Evolutionary conservation across 2,797 vertebrate genomes (phyloP), one percentile per base, ranked within the genome.

Genomic region (Eutrigla gurnardus): DNA sequence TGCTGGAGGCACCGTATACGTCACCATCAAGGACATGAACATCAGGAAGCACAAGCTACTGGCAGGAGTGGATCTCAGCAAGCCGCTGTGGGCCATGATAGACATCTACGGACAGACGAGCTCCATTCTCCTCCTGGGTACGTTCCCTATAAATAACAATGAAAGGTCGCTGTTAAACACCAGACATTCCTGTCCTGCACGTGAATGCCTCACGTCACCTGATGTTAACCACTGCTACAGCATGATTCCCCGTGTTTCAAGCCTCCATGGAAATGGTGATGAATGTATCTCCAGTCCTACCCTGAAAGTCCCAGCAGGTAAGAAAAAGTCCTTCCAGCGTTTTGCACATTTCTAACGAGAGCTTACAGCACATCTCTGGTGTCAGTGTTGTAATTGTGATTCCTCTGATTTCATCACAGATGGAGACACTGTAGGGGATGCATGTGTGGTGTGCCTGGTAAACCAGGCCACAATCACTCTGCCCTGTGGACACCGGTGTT

Each of bases 31-130:
- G 25, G 25, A 25, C 25, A 25, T 25, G 18, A 47, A 54, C 0
- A 18, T 25, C 1, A 25, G 25, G 25, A 25, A 33, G 2, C 7
- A 4, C 0, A 72, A 81, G 60, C 52, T 95, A 7, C 58, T 84
- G 4, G 8, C 7, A 0, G 80, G 83, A 0, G 74, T 96, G 68
- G 78, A 90, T 10, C 1, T 92, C 50, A 69, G 61, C 0, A 13
- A 36, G 36, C 95, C 93, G 0, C 89, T 96, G 57, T 97, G 96
- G 96, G 95, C 94, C 2, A 88, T 97, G 81, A 88, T 97, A 15
- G 96, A 97, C 12, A 33, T 97, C 63, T 97, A 97, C 0, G 96
- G 96, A 25, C 94, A 95, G 85, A 95, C 96, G 0, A 73, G 83
- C 36, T 85, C 91, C 5, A 68, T 97, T 61, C 55, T 82, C 25